phyloP scores from a whole-genome alignment of 1,140 invertebrate species.

The Piezodorus guildinii region DNA sequence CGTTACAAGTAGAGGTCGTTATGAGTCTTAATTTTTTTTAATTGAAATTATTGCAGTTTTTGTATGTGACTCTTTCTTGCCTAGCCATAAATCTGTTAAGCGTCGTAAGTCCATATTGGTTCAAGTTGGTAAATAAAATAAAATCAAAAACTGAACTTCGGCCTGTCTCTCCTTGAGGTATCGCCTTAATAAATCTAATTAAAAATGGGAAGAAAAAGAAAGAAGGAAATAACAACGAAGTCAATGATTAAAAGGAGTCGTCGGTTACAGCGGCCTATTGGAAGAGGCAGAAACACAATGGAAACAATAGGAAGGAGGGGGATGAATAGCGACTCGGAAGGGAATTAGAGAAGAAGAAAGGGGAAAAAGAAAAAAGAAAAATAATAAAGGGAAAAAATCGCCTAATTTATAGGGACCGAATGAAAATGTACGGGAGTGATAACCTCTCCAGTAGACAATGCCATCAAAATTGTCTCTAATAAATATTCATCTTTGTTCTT shows the following conservation, averaged over 20 bases:
- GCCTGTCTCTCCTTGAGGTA: no score
- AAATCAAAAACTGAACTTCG: no score
- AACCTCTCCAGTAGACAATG: background rate
- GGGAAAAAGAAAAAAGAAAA: background rate
- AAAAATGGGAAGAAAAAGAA: background rate
- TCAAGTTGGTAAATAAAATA: no score
- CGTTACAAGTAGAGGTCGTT: no score
- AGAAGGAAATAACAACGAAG: background rate
- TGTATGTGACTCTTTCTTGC: no score
- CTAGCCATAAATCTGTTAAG: no score
- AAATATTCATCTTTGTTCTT: conserved; percentile 1
- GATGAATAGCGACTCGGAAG: background rate
- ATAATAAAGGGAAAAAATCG: background rate
- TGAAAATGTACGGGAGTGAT: background rate
- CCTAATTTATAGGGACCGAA: conserved; percentile 2
- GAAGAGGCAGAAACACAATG: background rate
- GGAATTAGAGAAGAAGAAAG: background rate
- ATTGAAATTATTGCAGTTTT: no score
- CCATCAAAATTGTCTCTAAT: background rate
- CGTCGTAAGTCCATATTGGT: no score
- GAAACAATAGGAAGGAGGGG: conserved; percentile 1
- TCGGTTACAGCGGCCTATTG: background rate
- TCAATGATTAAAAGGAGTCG: background rate
- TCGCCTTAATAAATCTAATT: background rate
- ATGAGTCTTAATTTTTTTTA: no score